Evolutionary conservation across 1,140 invertebrate species (phyloP).

Genomic region (Drusus annulatus): DNA sequence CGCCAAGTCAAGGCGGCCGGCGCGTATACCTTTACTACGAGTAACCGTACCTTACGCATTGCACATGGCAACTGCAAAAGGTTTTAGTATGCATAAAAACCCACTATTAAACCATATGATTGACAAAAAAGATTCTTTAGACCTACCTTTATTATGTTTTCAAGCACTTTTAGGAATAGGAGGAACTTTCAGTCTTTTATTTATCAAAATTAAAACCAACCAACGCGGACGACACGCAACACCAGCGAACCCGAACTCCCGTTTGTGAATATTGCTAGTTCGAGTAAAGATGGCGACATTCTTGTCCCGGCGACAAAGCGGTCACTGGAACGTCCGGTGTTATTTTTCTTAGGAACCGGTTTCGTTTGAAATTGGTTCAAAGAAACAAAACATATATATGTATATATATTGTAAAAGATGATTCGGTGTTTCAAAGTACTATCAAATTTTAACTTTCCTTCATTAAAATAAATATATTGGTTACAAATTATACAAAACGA

Average conservation of each 20-base stretch:
- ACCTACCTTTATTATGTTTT: slow-evolving; percentile 37
- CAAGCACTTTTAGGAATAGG: neutral
- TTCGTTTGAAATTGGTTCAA: too few relatives aligned
- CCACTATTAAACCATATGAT: neutral
- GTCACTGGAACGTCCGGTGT: too few relatives aligned
- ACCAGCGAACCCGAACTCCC: slow-evolving; percentile 23
- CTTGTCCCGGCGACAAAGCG: too few relatives aligned
- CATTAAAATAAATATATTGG: too few relatives aligned
- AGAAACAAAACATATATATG: too few relatives aligned
- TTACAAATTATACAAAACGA: too few relatives aligned
- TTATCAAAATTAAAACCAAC: slow-evolving; percentile 40
- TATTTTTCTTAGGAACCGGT: too few relatives aligned
- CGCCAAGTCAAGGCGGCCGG: slow-evolving; percentile 32
- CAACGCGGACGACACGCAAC: slow-evolving; percentile 33
- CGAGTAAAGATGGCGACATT: too few relatives aligned
- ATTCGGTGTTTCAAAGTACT: too few relatives aligned
- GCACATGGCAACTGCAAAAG: slow-evolving; percentile 47
- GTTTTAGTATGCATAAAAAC: slow-evolving; percentile 4
- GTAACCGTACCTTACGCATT: slow-evolving; percentile 51
- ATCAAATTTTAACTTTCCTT: too few relatives aligned
- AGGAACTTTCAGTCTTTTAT: slow-evolving; percentile 38
- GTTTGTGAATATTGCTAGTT: slow-evolving; percentile 23
- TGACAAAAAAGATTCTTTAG: neutral
- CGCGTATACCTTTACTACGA: slow-evolving; percentile 49
- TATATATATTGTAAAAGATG: too few relatives aligned